Evolutionary conservation across 2,888 invertebrate genomes (phyloP), one percentile per base, ranked within the genome.

Genomic region (Napeogenes sylphis): DNA sequence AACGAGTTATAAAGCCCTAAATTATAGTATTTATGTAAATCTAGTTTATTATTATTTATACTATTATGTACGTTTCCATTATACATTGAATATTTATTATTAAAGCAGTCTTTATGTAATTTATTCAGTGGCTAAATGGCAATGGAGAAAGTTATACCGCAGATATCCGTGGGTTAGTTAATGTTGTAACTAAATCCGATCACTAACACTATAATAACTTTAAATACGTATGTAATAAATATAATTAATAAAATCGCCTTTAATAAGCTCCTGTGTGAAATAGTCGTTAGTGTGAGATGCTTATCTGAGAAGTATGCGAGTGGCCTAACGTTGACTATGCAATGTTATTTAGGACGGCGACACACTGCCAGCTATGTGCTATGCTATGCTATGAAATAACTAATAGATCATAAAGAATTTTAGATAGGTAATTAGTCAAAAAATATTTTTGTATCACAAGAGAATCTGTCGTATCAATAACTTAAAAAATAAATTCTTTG

Each of bases 281-380:
- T 60, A 60, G 72, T 71, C 75, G 75, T 84, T 82, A 83, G 82
- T 79, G 84, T 83, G 74, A 73, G 82, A 84, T 85, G 75, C 72
- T 73, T 83, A 85, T 83, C 84, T 75, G 65, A 66, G 70, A 73
- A 75, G 70, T 73, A 70, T 70, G 68, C 70, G 70, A 65, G 70
- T 68, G 62, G 67, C 67, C 60, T 58, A 60, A 60, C 68, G 61
- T 63, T 63, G 59, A 65, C 65, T 69, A 66, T 69, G 69, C 68
- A 65, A 60, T 59, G 45, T 47, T 62, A 63, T 62, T 58, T 62
- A 62, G 59, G 59, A 56, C 57, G 56, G 45, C 35, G 6, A 13
- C 30, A 51, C 51, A 51, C 21, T 51, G 21, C 4, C 4, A 35
- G 10, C 42, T 42, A 42, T 42, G 21, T 21, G 42, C 42, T 42